A percentile compares a stretch with the other conserved stretches of the same genome.
Conservation (phyloP, 2,888 invertebrate species). For the Apotomis turbidana region DNA sequence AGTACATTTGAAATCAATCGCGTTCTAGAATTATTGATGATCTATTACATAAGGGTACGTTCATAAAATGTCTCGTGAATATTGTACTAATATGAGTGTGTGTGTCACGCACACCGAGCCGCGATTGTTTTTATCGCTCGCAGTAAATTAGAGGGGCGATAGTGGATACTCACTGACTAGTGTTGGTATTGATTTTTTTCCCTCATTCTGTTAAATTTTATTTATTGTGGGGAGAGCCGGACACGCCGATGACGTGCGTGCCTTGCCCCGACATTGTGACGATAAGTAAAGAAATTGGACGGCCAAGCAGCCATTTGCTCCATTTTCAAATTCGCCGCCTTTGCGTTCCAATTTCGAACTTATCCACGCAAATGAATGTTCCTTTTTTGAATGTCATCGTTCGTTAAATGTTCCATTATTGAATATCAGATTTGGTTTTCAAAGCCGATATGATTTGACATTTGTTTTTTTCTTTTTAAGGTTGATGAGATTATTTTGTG, state of each 20-base stretch:
- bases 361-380: neutral
- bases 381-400: conserved; percentile 6
- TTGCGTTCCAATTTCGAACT: conserved; percentile 5
- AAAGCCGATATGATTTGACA: neutral
- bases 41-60: conserved; percentile 65
- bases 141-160: conserved; percentile 80
- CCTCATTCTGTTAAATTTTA: conserved; percentile 84
- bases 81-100: conserved; percentile 62
- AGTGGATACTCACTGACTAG: conserved; percentile 67
- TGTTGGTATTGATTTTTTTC: conserved; percentile 82
- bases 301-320: conserved; percentile 20
- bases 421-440: neutral
- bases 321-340: conserved; percentile 10
- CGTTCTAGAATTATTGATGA: conserved; percentile 65
- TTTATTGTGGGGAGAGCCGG: conserved; percentile 80
- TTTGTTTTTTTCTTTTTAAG: neutral
- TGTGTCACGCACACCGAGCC: conserved; percentile 57
- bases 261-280: conserved; percentile 32
- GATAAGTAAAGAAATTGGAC: conserved; percentile 51
- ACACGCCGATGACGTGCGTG: conserved; percentile 65
- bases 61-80: conserved; percentile 70
- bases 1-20: conserved; percentile 62
- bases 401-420: neutral
- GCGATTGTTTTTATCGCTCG: conserved; percentile 77
- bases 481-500: neutral